Base-by-base conservation (phyloP, 1,140 invertebrate genomes). In the Neodiprion pinetum region DNA sequence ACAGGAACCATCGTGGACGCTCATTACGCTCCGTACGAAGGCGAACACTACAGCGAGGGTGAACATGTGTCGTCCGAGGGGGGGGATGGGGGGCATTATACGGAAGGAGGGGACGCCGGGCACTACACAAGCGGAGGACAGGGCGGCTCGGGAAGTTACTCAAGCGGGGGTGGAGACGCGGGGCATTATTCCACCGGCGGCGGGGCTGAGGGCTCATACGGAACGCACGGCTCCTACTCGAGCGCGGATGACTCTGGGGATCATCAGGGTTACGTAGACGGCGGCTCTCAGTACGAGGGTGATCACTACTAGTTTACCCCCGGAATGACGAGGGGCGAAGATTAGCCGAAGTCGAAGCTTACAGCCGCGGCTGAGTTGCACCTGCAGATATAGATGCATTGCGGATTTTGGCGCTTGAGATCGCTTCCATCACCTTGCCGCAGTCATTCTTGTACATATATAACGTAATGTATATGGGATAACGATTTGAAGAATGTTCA, bases 1-100 rank as follows among this genome's bases (percentile, higher is more conserved):
- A 14, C 47, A 87, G 86, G 80, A 61, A 86, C 85, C 17, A 77
- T 82, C 68, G 80, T 81, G 9, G 82, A 84, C 72, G 74, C 78
- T 47, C 82, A 84, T 72, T 84, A 88, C 49, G 76, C 72, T 4
- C 80, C 74, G 48, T 79, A 81, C 4, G 81, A 78, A 2, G 82
- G 75, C 70, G 80, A 80, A 71, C 76, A 80, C 65, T 80, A 82
- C 50, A 76, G 76, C 1, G 84, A 83, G 49, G 80, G 74, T 21
- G 28, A 48, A n/a, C 50, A 67, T 14, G 77, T 70, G 7, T 47
- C 40, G 73, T 76, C 28, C 50, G 82, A 78, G 66, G 78, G 74
- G 80, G 80, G 67, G 9, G 61, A 76, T 67, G 70, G 72, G 12
- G 71, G 14, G 21, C 78, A 77, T 71, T 79, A 82, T 28, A 79